Percentiles rank a stretch among this genome's conserved stretches.
These are phyloP conservation scores for Austrofundulus limnaeus DNA, from an alignment of 2,113 vertebrate species.

Conservation along the genomic window DNA sequence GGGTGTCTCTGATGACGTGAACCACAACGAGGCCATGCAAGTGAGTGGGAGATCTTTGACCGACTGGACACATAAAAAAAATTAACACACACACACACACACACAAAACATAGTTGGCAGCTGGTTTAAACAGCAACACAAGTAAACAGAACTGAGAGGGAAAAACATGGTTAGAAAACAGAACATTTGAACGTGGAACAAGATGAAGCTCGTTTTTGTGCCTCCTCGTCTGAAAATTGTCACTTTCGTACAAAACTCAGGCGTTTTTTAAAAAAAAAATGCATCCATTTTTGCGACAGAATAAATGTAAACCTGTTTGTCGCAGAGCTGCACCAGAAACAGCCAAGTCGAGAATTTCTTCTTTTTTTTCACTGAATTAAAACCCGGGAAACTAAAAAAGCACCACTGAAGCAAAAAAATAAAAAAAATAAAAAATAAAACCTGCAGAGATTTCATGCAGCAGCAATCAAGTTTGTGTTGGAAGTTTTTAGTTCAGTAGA, in stretches of 20 bases:
- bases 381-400: conserved; percentile 27
- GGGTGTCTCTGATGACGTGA: conserved; percentile 21
- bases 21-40: conserved; percentile 28
- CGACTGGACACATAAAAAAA: conserved; percentile 29
- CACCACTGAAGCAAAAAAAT: conserved; percentile 35
- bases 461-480: conserved; percentile 20
- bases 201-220: not conserved
- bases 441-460: conserved; percentile 36
- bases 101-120: conserved; percentile 46
- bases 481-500: conserved; percentile 21
- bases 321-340: too few species aligned
- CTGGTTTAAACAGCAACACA: conserved; percentile 38
- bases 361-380: too few species aligned
- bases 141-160: conserved; percentile 21
- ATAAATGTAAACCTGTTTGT: too few species aligned
- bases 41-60: conserved; percentile 12
- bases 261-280: not conserved
- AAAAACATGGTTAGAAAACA: conserved; percentile 23
- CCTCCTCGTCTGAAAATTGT: conserved; percentile 22
- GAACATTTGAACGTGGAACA: conserved; percentile 13
- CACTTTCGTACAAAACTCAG: not conserved
- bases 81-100: conserved; percentile 9
- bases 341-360: too few species aligned
- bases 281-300: too few species aligned
- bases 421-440: conserved; percentile 7